Conservation (phyloP, 2,888 invertebrate species). For the Protonemura montana region DNA sequence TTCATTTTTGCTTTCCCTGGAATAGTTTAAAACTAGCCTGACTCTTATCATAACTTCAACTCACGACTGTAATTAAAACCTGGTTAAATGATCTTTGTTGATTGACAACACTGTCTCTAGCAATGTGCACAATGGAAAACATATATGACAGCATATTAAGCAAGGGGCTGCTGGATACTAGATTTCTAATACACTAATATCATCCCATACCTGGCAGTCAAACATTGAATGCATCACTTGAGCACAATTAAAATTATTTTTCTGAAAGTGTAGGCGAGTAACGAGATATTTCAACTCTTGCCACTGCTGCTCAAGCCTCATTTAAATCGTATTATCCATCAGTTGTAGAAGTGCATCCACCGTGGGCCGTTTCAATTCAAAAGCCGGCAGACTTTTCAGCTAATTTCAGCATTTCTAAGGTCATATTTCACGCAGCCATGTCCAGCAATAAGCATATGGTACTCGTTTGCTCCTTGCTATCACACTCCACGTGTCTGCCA, state of each 20-base stretch:
- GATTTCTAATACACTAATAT: too few relatives aligned
- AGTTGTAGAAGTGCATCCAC: too few relatives aligned
- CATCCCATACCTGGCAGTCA: too few relatives aligned
- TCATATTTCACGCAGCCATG: not conserved
- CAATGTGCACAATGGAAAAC: not conserved
- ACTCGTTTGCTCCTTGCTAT: not conserved
- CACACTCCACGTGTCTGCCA: not conserved
- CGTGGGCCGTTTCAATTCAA: too few relatives aligned
- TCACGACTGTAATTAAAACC: not conserved
- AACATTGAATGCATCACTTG: too few relatives aligned
- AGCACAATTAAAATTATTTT: too few relatives aligned
- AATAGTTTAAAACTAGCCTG: not conserved
- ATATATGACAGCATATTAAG: too few relatives aligned
- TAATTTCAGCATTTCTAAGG: not conserved
- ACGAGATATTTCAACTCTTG: too few relatives aligned
- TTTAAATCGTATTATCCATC: too few relatives aligned
- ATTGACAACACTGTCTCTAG: not conserved
- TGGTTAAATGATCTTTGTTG: not conserved
- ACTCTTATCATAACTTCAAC: not conserved
- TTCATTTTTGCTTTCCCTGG: not conserved
- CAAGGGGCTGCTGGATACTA: too few relatives aligned
- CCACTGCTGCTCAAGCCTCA: too few relatives aligned
- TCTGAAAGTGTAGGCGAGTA: too few relatives aligned
- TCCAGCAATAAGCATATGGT: not conserved
- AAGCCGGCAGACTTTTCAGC: not conserved